Percentiles rank a stretch among this genome's conserved stretches.
Evolutionary conservation across 2,113 vertebrate genomes (phyloP).

Genomic region (Oreochromis spilurus): DNA sequence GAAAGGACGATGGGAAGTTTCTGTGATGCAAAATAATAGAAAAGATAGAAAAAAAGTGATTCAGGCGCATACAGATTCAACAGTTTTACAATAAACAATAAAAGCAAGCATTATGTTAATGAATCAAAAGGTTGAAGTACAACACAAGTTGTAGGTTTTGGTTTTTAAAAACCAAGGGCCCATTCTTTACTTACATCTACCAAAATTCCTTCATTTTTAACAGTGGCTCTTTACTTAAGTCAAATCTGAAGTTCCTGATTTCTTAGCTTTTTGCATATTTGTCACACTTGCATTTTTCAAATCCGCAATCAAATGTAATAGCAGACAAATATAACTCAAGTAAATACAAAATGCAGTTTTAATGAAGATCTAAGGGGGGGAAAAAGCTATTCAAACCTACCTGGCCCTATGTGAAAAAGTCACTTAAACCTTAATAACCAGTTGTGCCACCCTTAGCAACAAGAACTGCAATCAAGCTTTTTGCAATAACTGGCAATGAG

Average conservation of each 20-base stretch:
- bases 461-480: not conserved
- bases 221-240: not conserved
- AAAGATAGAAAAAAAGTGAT: not conserved
- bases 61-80: not conserved
- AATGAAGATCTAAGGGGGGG: not conserved
- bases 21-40: slow-evolving; percentile 10
- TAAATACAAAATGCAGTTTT: not conserved
- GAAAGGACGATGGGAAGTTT: slow-evolving; percentile 52
- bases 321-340: not conserved
- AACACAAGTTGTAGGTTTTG: not conserved
- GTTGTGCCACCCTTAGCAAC: not conserved
- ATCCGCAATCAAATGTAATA: not conserved
- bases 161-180: not conserved
- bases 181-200: not conserved
- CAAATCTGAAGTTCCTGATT: not conserved
- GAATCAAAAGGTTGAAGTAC: not conserved
- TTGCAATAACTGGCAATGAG: not conserved
- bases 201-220: not conserved
- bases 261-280: not conserved
- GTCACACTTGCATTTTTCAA: not conserved
- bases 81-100: not conserved
- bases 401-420: not conserved
- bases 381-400: not conserved
- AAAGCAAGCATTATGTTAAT: not conserved
- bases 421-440: not conserved